Conservation (phyloP, 2,113 vertebrate species). For the Psephotus haematonotus region DNA sequence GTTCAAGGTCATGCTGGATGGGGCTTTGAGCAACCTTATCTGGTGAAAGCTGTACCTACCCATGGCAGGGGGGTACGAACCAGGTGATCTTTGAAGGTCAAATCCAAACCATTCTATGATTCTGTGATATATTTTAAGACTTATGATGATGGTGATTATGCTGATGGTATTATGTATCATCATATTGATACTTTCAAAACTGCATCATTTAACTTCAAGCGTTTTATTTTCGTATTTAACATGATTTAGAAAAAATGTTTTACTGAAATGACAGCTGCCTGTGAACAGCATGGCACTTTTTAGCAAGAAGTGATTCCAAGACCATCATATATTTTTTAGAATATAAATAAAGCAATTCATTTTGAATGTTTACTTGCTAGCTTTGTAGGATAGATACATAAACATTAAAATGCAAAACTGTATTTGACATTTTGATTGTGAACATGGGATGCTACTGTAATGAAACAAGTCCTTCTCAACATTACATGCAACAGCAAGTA, state of each 20-base stretch:
- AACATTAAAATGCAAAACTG: conserved; percentile 14
- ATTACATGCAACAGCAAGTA: not conserved
- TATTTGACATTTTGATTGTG: not conserved
- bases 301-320: not conserved
- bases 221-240: not conserved
- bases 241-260: not conserved
- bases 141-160: not conserved
- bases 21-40: not conserved
- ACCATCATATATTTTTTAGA: not conserved
- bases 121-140: not conserved
- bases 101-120: not conserved
- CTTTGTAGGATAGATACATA: not conserved
- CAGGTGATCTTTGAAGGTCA: not conserved
- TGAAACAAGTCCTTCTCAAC: not conserved
- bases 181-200: not conserved
- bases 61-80: accelerated
- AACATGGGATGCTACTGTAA: not conserved
- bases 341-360: not conserved
- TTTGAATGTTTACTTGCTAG: not conserved
- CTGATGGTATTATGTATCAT: not conserved
- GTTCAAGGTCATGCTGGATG: not conserved
- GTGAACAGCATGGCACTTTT: not conserved
- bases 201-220: not conserved
- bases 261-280: not conserved
- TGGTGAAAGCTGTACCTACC: not conserved